phyloP scores from a whole-genome alignment of 1,140 invertebrate genomes.

The Notospermus geniculatus region DNA sequence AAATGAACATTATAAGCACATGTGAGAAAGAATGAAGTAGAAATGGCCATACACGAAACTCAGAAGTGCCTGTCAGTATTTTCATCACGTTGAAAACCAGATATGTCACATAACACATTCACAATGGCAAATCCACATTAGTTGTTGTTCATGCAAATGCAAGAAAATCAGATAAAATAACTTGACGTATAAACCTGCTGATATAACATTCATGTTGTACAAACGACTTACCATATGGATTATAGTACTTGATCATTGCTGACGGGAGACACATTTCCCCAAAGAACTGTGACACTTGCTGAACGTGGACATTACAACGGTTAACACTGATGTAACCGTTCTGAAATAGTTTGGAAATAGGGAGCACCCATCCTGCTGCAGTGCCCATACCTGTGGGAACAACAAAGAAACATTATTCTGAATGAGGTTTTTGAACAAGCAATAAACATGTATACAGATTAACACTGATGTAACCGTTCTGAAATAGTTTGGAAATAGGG shows the following conservation, averaged over 20 bases:
- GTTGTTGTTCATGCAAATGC: not conserved
- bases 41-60: not conserved
- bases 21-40: not conserved
- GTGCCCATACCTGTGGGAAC: slow-evolving; percentile 75
- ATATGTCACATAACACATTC: no score
- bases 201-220: no score
- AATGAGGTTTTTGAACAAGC: no score
- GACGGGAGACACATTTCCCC: slow-evolving; percentile 90
- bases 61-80: no score
- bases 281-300: slow-evolving; percentile 86
- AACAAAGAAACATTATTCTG: no score
- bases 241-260: slow-evolving; percentile 86
- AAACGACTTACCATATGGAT: slow-evolving; percentile 74
- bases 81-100: no score
- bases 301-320: slow-evolving; percentile 92
- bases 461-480: slow-evolving; percentile 59
- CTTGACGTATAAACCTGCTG: no score
- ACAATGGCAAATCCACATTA: no score
- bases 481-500: slow-evolving; percentile 82
- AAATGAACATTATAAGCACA: no score
- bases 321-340: slow-evolving; percentile 66
- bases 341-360: slow-evolving; percentile 80
- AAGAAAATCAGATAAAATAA: no score
- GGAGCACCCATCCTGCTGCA: slow-evolving; percentile 89
- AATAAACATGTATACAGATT: no score